phyloP scores from a whole-genome alignment of 2,797 vertebrate species.

The Micrastur ruficollis region DNA sequence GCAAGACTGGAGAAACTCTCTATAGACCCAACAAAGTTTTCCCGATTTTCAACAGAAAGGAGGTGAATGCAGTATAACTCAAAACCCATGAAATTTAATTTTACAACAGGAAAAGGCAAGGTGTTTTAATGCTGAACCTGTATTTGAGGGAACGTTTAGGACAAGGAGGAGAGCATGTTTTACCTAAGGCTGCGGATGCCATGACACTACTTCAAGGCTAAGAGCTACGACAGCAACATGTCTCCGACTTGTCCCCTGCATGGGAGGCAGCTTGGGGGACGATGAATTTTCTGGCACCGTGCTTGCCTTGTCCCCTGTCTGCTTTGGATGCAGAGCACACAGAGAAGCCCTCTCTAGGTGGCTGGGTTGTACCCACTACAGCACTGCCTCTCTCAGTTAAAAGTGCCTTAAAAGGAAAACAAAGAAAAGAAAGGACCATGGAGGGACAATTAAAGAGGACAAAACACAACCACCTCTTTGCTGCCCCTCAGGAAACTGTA shows the following conservation, averaged over 20 bases:
- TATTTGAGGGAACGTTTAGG: not conserved
- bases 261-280: not conserved
- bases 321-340: not conserved
- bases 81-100: not conserved
- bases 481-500: not conserved
- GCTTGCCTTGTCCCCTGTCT: not conserved
- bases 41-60: not conserved
- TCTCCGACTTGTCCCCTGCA: no score
- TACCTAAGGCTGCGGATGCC: not conserved
- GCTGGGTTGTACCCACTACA: not conserved
- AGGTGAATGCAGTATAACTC: rapidly evolving
- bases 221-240: not conserved
- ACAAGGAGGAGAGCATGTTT: not conserved
- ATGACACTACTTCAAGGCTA: not conserved
- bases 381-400: not conserved
- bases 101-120: not conserved
- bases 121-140: not conserved
- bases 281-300: not conserved
- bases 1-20: not conserved
- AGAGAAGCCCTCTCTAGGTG: not conserved
- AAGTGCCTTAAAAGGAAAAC: not conserved
- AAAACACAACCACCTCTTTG: not conserved
- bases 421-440: not conserved
- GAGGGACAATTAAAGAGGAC: not conserved
- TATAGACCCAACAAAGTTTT: not conserved